Evolutionary conservation across 2,113 vertebrate species (phyloP).

Genomic region (Eleginops maclovinus): DNA sequence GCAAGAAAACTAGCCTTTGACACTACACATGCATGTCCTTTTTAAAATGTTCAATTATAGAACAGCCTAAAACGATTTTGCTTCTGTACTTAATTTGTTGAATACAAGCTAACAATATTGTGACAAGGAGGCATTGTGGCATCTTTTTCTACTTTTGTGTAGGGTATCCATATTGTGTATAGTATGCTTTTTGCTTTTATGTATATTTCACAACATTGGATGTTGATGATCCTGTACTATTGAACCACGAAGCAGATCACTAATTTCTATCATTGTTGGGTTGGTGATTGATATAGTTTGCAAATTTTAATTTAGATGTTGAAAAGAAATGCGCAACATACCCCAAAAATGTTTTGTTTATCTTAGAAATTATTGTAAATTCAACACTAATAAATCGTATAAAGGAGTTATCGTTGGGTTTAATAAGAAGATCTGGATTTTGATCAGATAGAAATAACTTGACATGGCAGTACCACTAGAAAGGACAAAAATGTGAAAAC

Average conservation of each 20-base stretch:
- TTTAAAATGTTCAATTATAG: background rate
- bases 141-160: too few species aligned
- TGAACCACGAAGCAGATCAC: constrained; percentile 33
- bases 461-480: background rate
- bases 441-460: background rate
- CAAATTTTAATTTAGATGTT: too few species aligned
- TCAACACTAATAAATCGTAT: too few species aligned
- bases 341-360: too few species aligned
- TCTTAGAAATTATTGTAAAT: too few species aligned
- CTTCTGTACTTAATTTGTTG: background rate
- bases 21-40: background rate
- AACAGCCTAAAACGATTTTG: background rate
- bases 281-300: too few species aligned
- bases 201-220: background rate
- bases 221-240: constrained; percentile 20
- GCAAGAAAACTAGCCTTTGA: background rate
- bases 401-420: too few species aligned
- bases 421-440: background rate
- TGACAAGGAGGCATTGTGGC: too few species aligned
- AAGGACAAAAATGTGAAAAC: constrained; percentile 1
- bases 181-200: background rate
- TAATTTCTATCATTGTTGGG: constrained; percentile 5
- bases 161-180: background rate
- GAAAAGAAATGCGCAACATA: too few species aligned
- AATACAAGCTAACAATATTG: too few species aligned